Base-by-base conservation (phyloP, 2,888 invertebrate species). In the Pantelozetes paolii region DNA sequence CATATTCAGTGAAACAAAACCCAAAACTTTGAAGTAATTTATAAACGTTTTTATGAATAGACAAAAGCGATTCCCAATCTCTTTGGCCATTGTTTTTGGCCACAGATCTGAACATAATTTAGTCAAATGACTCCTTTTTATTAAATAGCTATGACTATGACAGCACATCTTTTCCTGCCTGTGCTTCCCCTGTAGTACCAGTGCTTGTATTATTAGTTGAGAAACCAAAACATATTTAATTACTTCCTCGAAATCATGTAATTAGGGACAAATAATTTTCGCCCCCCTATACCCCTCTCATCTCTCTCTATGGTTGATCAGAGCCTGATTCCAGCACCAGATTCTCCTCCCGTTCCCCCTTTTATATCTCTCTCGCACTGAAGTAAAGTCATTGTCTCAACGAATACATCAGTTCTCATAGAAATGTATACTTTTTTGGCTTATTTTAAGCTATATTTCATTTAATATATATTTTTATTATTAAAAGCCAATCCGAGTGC, bases 221-320 rank as follows among this genome's bases (percentile, higher is more conserved):
- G 40, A 67, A 67, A 36, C 67, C 40, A 40, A 67, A 67, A 67
- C 59, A 67, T 67, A 67, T 76, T 73, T 76, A 71, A 75, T 75
- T 74, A 74, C 74, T 77, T 75, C 76, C 77, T 71, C 76, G 54
- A 59, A 72, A 54, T 59, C 59, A 45, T 72, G 72, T 54, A 59
- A 72, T 72, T 72, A 72, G 32, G 71, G 50, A 71, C 32, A 71
- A 71, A 50, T 54, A 50, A 54, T 71, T 71, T 54, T 48, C 28
- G 32, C n/a, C 71, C 50, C 71, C 45, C 40, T 40, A n/a, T 20
- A 32, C n/a, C 26, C 3, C 62, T 62, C 3, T 2, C 6, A 20
- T 40, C 40, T 67, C 40, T 9, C 18, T 28, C 28, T 18, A 1
- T 11, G 23, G 23, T 23, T 13, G 54, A 20, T n/a, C 20, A 5